Conservation (phyloP, 2,797 vertebrate species). For the Eulemur mongoz region DNA sequence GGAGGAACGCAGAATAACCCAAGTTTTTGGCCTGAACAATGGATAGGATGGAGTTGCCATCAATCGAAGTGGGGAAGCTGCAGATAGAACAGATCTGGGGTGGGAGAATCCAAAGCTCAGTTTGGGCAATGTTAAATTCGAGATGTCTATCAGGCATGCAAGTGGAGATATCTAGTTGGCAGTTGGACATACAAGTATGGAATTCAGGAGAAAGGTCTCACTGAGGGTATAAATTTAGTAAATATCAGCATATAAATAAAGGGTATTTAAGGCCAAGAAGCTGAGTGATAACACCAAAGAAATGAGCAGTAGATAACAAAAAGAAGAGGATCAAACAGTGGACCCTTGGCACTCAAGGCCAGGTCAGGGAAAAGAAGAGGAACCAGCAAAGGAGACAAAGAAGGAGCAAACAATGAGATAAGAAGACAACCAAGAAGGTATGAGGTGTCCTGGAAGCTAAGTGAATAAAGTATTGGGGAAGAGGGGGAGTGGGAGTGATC, state of each 20-base stretch:
- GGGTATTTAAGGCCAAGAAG: background rate
- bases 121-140: conserved; percentile 41
- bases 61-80: background rate
- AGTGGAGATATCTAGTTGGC: background rate
- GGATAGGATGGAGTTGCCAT: conserved; percentile 26
- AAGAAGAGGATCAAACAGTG: background rate
- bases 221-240: background rate
- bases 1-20: background rate
- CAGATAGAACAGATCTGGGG: conserved; percentile 48
- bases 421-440: background rate
- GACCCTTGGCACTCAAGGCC: background rate
- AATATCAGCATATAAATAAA: background rate
- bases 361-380: background rate
- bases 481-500: background rate
- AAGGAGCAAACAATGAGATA: background rate
- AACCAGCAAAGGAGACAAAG: background rate
- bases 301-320: background rate
- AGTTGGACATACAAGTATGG: background rate
- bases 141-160: conserved; percentile 34
- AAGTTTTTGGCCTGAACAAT: conserved; percentile 26
- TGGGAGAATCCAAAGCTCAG: conserved; percentile 20
- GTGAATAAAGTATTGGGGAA: background rate
- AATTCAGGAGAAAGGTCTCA: conserved; percentile 43
- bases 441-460: background rate
- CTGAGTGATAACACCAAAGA: background rate